phyloP scores from a whole-genome alignment of 1,140 invertebrate genomes.

The Plectus sambesii region DNA sequence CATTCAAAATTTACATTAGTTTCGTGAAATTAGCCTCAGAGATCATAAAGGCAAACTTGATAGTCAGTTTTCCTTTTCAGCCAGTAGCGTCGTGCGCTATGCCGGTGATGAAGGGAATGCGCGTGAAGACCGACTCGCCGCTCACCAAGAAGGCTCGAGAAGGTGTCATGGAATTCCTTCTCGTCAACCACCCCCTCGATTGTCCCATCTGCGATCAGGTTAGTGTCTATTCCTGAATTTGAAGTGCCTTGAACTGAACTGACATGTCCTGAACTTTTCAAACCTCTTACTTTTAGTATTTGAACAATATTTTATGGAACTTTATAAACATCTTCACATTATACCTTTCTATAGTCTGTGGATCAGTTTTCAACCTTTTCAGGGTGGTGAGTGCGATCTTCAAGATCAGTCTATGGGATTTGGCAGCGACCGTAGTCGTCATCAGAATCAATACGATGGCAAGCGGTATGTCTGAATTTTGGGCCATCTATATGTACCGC shows the following conservation, averaged over 20 bases:
- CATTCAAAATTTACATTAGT: too few relatives aligned
- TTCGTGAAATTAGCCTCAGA: too few relatives aligned
- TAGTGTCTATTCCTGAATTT: constrained; percentile 9
- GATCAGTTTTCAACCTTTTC: too few relatives aligned
- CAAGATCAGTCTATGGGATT: constrained; percentile 15
- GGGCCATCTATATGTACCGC: too few relatives aligned
- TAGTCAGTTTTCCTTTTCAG: constrained; percentile 47
- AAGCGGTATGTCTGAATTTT: constrained; percentile 50
- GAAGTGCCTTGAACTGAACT: neutral
- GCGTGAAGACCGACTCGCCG: constrained; percentile 2
- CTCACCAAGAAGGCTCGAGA: constrained; percentile 13
- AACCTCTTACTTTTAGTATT: constrained; percentile 49
- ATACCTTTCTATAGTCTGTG: too few relatives aligned
- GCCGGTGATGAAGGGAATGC: constrained; percentile 11
- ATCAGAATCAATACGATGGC: constrained; percentile 58
- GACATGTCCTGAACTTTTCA: too few relatives aligned
- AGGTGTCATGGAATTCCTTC: constrained; percentile 26
- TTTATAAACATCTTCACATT: too few relatives aligned
- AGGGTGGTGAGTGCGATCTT: constrained; percentile 28
- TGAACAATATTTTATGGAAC: neutral
- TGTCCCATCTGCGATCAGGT: constrained; percentile 54
- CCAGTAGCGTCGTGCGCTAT: constrained; percentile 16
- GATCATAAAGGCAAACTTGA: too few relatives aligned
- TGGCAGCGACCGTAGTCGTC: constrained; percentile 1
- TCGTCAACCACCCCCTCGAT: constrained; percentile 29